Percentiles rank a stretch among this genome's conserved stretches.
Conservation (phyloP, 2,113 vertebrate genomes). For the Myiozetetes cayanensis region DNA sequence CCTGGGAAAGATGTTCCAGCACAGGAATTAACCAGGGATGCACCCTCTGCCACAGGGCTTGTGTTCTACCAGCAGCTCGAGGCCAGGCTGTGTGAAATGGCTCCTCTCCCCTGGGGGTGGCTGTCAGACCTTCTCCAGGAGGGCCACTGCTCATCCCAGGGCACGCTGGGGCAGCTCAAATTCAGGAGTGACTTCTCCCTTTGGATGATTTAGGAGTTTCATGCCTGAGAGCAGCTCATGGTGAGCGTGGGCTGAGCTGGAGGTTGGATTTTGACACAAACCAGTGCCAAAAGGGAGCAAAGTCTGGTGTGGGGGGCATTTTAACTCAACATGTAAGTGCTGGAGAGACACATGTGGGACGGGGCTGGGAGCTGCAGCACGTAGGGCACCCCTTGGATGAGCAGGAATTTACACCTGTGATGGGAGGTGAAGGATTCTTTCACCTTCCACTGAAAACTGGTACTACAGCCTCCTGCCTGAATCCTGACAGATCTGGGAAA, state of each 20-base stretch:
- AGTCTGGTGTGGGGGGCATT: neutral
- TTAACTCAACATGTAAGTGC: neutral
- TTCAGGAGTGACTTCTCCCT: neutral
- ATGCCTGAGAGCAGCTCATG: neutral
- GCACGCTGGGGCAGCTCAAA: neutral
- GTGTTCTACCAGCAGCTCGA: neutral
- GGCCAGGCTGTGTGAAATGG: neutral
- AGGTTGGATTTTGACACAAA: neutral
- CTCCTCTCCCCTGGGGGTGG: too few species aligned
- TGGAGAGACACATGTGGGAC: accelerated
- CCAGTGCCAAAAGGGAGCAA: neutral
- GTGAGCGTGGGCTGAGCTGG: accelerated
- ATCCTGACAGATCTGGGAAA: neutral
- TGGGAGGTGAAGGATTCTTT: neutral
- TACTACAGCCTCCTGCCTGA: neutral
- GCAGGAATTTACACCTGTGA: neutral
- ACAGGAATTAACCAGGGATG: neutral
- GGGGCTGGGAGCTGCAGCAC: neutral
- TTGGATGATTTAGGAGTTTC: neutral
- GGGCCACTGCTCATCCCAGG: neutral
- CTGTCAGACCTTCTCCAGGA: neutral
- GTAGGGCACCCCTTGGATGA: neutral
- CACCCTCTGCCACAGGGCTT: accelerated
- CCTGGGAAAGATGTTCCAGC: neutral
- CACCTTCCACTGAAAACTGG: neutral